Conservation (phyloP, 2,888 invertebrate species). For the Leucophenga montana region DNA sequence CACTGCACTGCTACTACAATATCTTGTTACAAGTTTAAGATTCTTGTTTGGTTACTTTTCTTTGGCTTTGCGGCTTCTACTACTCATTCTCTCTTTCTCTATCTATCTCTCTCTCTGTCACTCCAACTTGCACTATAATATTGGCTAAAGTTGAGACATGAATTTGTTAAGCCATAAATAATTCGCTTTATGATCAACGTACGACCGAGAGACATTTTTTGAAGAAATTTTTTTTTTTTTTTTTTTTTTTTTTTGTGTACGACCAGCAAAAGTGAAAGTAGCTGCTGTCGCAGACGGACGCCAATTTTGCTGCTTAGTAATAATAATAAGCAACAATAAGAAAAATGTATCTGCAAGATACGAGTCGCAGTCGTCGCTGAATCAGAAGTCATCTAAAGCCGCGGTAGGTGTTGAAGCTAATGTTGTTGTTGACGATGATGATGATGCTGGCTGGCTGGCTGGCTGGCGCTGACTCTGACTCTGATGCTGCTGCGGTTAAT, state of each 20-base stretch:
- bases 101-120: too few species aligned
- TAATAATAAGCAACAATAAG: slow-evolving; percentile 34
- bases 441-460: background rate
- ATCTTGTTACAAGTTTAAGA: slow-evolving; percentile 42
- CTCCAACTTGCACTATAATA: too few species aligned
- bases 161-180: slow-evolving; percentile 61
- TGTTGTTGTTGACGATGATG: too few species aligned
- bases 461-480: too few species aligned
- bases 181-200: slow-evolving; percentile 53
- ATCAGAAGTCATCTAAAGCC: slow-evolving; percentile 23
- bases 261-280: slow-evolving; percentile 67
- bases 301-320: slow-evolving; percentile 36
- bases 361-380: slow-evolving; percentile 31
- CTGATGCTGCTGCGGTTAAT: background rate
- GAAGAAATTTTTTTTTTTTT: slow-evolving; percentile 7
- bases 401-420: too few species aligned
- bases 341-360: slow-evolving; percentile 44
- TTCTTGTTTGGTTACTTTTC: slow-evolving; percentile 54
- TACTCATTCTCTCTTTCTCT: background rate
- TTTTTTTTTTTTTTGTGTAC: slow-evolving; percentile 8
- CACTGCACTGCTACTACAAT: slow-evolving; percentile 5
- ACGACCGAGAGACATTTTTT: background rate
- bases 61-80: slow-evolving; percentile 40
- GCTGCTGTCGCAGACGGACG: slow-evolving; percentile 54
- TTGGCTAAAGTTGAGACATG: slow-evolving; percentile 59